These are phyloP conservation scores for Centroberyx gerrardi DNA, from an alignment of 2,797 vertebrate species.

Conservation along the genomic window DNA sequence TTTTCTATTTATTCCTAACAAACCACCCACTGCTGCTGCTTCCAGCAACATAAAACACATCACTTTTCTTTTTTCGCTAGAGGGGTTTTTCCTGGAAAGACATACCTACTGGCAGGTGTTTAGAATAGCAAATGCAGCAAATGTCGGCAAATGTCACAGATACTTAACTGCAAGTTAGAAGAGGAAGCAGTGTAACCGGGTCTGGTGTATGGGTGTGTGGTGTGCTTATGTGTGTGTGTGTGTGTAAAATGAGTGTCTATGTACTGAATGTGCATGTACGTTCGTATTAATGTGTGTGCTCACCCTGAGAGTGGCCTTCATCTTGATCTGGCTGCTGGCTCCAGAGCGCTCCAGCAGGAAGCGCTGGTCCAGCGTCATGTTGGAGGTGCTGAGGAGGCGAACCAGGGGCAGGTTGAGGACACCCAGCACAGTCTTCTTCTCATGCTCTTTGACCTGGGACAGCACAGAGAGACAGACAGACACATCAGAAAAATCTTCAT, in stretches of 20 bases:
- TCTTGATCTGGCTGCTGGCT: constrained; percentile 91
- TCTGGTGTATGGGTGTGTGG: too few relatives aligned
- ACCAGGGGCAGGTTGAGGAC: constrained; percentile 85
- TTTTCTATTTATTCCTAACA: too few relatives aligned
- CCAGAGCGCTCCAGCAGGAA: constrained; percentile 92
- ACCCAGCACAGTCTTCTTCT: constrained; percentile 90
- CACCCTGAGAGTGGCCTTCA: constrained; percentile 93
- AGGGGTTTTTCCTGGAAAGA: too few relatives aligned
- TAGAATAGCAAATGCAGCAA: too few relatives aligned
- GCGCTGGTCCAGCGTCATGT: constrained; percentile 90
- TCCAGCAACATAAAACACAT: too few relatives aligned
- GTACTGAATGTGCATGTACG: neutral
- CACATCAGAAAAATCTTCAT: neutral
- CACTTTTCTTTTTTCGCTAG: too few relatives aligned
- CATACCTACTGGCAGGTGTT: too few relatives aligned
- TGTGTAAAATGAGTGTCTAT: neutral
- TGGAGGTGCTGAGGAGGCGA: constrained; percentile 84
- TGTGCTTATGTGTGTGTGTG: neutral
- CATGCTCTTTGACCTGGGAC: constrained; percentile 90
- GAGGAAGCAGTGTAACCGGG: neutral
- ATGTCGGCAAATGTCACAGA: too few relatives aligned
- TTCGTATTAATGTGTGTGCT: neutral
- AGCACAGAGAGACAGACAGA: neutral
- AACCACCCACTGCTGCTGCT: too few relatives aligned
- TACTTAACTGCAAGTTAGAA: neutral